Base-by-base conservation (phyloP, 2,113 vertebrate species). In the Cinclus mexicanus region DNA sequence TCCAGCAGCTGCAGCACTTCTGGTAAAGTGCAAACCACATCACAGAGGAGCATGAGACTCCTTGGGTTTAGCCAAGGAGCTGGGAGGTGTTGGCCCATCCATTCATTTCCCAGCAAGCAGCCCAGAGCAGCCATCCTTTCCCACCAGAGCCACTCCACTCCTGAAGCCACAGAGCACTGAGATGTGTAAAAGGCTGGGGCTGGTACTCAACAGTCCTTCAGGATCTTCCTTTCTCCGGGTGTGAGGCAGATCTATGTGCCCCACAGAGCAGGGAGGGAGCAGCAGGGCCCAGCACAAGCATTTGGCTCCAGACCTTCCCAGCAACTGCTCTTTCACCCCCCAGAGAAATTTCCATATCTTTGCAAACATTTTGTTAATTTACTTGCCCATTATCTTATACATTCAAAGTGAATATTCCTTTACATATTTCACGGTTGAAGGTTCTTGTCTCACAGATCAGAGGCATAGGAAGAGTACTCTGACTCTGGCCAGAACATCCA, bases 1-100 rank as follows among this genome's bases (percentile, higher is more conserved):
- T 94, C 72, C 68, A 1, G 72, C 41, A 83, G 79, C 72, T 75
- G 85, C 83, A 83, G 50, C 49, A 14, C 68, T 86, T 89, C 88
- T 94, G 92, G 64, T 68, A 70, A 92, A 89, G 61, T 59, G 46
- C 46, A 93, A 96, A 95, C 93, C 95, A 95, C 92, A 94, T 92
- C 72, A 96, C 72, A 95, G 41, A 76, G 46, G 49, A 84, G 76
- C 20, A 25, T 52, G 60, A 94, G 64, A 83, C 80, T 67, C 11
- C 31, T 10, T 16, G 17, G 21, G 53, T 81, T 90, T 87, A 86
- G 69, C 68, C 69, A 74, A 71, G 83, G 56, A 92, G 50, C 59
- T 94, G 75, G 46, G 64, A 86, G 64, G 28, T 89, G 72, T 49
- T 87, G 64, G 72, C 49, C 41, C 0, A 0, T 84, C 88, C 88